phyloP scores from a whole-genome alignment of 2,888 invertebrate species.

The Hemicrepidius hirtus region DNA sequence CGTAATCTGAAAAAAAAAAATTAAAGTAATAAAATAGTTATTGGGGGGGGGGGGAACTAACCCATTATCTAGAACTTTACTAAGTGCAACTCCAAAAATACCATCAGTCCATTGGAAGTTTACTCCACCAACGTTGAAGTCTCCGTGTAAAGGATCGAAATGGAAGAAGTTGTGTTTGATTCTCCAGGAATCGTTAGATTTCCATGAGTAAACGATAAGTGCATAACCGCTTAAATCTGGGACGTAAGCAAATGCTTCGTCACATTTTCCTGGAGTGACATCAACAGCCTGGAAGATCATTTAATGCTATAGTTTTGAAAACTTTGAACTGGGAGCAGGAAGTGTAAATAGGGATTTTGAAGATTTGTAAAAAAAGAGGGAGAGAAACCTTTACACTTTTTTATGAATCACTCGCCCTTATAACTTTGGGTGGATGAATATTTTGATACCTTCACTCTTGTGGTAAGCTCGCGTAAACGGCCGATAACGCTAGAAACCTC shows the following conservation, averaged over 20 bases:
- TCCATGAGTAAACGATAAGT: conserved; percentile 85
- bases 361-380: no score
- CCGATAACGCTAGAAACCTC: no score
- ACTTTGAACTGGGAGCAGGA: no score
- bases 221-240: conserved; percentile 87
- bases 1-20: conserved; percentile 73
- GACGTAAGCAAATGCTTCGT: conserved; percentile 84
- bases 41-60: no score
- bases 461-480: no score
- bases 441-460: no score
- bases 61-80: conserved; percentile 74
- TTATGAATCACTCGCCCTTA: no score
- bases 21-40: no score
- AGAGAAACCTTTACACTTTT: no score
- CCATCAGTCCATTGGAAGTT: conserved; percentile 93
- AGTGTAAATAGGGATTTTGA: no score
- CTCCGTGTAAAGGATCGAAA: conserved; percentile 86
- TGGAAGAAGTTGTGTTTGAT: conserved; percentile 88
- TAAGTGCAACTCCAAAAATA: conserved; percentile 84
- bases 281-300: conserved; percentile 81
- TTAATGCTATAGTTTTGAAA: no score
- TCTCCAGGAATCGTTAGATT: conserved; percentile 85
- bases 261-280: conserved; percentile 80
- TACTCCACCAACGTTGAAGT: conserved; percentile 85
- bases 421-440: no score